Conservation (phyloP, 2,888 invertebrate species). For the Stenchaetothrips biformis region DNA sequence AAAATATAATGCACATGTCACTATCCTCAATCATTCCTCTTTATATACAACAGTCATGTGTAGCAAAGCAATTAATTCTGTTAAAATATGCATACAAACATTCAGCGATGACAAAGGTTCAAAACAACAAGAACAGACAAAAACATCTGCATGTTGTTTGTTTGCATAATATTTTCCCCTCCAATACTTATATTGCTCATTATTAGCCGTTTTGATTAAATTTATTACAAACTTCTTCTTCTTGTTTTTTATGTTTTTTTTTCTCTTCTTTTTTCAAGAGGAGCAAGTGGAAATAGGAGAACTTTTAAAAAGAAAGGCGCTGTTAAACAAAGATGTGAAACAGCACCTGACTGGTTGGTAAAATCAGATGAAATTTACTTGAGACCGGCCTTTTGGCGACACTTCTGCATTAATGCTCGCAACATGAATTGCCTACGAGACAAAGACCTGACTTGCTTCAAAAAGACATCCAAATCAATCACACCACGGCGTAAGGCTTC, state of each 20-base stretch:
- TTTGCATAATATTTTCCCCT: no score
- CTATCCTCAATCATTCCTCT: no score
- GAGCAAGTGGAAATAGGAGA: background rate
- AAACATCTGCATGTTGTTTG: no score
- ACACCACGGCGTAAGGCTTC: conserved; percentile 88
- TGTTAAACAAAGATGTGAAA: background rate
- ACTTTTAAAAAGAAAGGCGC: background rate
- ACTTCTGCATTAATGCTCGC: conserved; percentile 92
- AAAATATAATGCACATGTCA: background rate
- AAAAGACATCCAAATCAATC: conserved; percentile 91
- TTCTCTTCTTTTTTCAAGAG: conserved; percentile 27
- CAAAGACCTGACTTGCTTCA: conserved; percentile 91
- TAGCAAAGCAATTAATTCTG: background rate
- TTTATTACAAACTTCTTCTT: conserved; percentile 16
- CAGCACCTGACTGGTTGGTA: background rate
- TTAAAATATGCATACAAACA: background rate
- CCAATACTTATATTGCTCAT: no score
- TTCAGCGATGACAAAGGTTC: no score
- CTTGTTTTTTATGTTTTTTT: background rate
- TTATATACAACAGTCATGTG: background rate
- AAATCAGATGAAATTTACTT: background rate
- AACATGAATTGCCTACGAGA: conserved; percentile 95
- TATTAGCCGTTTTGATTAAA: no score
- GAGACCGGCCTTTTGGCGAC: conserved; percentile 84
- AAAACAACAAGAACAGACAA: no score